Base-by-base conservation (phyloP, 1,140 invertebrate species). In the Drosophila yakuba region DNA sequence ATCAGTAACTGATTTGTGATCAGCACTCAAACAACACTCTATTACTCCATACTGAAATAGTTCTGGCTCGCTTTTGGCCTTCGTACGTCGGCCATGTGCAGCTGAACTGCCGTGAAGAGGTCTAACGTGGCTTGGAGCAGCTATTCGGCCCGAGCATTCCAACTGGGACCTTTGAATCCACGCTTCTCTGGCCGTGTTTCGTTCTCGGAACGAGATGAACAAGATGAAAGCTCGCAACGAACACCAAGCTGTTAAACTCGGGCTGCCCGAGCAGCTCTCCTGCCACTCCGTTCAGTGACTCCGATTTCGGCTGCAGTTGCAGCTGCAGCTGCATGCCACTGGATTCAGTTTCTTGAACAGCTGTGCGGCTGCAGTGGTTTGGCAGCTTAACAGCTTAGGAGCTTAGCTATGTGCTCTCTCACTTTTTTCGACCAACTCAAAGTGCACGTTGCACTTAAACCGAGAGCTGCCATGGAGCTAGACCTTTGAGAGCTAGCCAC, bases 401-500 rank as follows among this genome's bases (percentile, higher is more conserved):
- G 25, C 17, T 38, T 28, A 20, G 25, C 45, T 36, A 67, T 50
- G 36, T 50, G 17, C 12, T 4, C 14, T 5, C 17, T 51, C 38
- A 50, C 63, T 63, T 17, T 3, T 35, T 17, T 64, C 25, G 59
- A 25, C 59, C 25, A 62, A 50, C 15, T 44, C 35, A 17, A 44
- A 47, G 62, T 47, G 43, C 62, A 54, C 35, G 23, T 3, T 11
- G 6, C 58, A 32, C 11, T 15, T 32, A 32, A 38, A 32, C 25
- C 15, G 15, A 50, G 25, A 45, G 41, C 54, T 59, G 60, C 11
- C 54, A 58, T 60, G 38, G 32, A 76, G 51, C 74, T 67, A 17
- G 36, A 51, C n/a, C 38, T 61, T 66, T 73, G 44, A 41, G 60
- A 74, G 67, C 55, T 62, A 52, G n/a, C 14, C 10, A 2, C 15